Evolutionary conservation across 2,113 vertebrate genomes (phyloP).

Genomic region (Nesoenas mayeri): DNA sequence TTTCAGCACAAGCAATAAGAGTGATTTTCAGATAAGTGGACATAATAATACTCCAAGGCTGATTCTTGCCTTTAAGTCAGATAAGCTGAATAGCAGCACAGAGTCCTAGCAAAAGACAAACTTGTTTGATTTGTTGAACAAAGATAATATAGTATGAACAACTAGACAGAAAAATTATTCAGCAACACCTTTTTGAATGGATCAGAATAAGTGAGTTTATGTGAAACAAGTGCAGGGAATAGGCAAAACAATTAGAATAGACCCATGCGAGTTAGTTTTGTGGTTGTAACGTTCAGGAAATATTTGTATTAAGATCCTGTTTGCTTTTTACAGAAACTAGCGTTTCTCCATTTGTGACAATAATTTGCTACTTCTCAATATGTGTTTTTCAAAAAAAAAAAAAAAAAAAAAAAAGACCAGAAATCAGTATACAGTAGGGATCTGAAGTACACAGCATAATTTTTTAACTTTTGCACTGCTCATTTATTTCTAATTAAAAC

Average conservation of each 20-base stretch:
- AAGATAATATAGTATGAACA: background rate
- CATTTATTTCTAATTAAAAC: background rate
- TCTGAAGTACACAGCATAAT: background rate
- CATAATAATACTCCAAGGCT: fast-evolving
- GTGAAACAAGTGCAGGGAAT: background rate
- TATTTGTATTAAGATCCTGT: background rate
- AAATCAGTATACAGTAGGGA: background rate
- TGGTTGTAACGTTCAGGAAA: background rate
- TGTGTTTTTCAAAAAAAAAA: background rate
- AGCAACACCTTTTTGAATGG: background rate
- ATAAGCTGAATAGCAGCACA: background rate
- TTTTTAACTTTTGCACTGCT: background rate
- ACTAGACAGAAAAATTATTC: background rate
- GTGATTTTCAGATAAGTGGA: background rate
- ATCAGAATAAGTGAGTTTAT: background rate
- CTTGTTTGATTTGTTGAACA: background rate
- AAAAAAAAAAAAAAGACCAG: background rate
- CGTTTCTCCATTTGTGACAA: background rate
- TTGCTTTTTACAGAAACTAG: background rate
- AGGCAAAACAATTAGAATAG: background rate
- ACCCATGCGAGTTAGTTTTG: background rate
- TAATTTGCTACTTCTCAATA: background rate
- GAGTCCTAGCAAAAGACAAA: background rate
- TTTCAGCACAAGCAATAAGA: background rate
- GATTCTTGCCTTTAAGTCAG: background rate